Conservation (phyloP, 1,140 invertebrate species). For the Ceratosolen fusciceps region DNA sequence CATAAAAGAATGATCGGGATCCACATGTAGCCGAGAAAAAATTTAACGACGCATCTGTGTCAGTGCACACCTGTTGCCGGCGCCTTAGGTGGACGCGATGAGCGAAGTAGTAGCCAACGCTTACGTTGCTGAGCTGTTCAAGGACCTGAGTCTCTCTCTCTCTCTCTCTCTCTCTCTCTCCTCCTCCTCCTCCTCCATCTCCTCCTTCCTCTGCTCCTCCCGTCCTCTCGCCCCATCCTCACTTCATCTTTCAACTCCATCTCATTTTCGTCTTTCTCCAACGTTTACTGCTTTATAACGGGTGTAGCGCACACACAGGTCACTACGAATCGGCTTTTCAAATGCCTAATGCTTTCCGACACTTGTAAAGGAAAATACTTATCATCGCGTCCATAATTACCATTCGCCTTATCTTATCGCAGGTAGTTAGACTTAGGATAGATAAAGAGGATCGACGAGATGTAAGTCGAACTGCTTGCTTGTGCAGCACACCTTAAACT, state of each 20-base stretch:
- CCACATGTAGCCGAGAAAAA: too few species aligned
- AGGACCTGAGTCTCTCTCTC: background rate
- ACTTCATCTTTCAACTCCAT: background rate
- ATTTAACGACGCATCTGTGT: background rate
- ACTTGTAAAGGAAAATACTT: background rate
- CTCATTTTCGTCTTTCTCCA: background rate
- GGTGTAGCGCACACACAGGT: background rate
- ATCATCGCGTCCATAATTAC: background rate
- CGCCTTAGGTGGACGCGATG: background rate
- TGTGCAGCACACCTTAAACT: background rate
- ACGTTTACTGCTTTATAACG: conserved; percentile 10
- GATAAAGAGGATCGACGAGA: background rate
- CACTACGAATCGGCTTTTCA: background rate
- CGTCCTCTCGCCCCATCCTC: too few species aligned
- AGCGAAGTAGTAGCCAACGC: conserved; percentile 9
- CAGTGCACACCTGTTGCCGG: background rate
- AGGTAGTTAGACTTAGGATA: background rate
- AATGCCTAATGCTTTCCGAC: background rate
- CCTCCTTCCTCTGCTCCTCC: too few species aligned
- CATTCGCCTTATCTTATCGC: background rate
- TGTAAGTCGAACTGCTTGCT: background rate
- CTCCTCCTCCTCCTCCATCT: too few species aligned
- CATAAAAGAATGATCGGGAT: background rate
- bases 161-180: background rate
- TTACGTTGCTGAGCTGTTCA: background rate